phyloP scores from a whole-genome alignment of 1,140 invertebrate species.

The Protaetia brevitarsis region DNA sequence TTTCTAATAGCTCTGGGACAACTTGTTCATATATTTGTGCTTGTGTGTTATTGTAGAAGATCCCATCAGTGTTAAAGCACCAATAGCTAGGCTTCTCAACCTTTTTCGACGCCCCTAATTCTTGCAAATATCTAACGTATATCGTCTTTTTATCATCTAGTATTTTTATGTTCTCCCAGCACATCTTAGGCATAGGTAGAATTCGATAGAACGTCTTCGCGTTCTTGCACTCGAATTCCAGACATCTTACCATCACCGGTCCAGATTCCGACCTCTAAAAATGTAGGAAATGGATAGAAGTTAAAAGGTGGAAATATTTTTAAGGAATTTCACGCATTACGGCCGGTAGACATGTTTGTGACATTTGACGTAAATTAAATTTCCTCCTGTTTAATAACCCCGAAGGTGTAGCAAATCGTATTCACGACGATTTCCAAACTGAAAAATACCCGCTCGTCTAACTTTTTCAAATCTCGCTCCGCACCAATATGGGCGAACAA shows the following conservation, averaged over 20 bases:
- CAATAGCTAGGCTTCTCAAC: conserved; percentile 32
- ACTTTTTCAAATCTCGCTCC: no score
- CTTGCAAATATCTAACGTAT: conserved; percentile 36
- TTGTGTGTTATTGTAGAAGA: conserved; percentile 38
- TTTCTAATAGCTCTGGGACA: conserved; percentile 32
- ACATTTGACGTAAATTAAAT: no score
- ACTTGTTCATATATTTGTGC: conserved; percentile 31
- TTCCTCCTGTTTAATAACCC: no score
- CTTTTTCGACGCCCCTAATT: conserved; percentile 28
- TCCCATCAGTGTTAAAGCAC: conserved; percentile 38
- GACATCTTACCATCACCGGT: not conserved
- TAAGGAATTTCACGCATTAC: not conserved
- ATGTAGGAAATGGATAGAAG: not conserved
- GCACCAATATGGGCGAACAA: no score
- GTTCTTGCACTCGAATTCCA: conserved; percentile 26
- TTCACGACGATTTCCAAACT: no score
- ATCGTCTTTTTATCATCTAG: conserved; percentile 33
- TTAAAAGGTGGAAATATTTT: not conserved
- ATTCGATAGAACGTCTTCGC: conserved; percentile 37
- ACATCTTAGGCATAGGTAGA: conserved; percentile 32
- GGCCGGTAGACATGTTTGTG: no score
- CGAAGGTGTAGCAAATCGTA: no score
- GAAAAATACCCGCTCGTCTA: no score
- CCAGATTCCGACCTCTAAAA: not conserved
- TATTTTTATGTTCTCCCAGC: conserved; percentile 37